Percentiles rank a stretch among this genome's conserved stretches.
Conservation (phyloP, 1,140 invertebrate genomes). For the Lerema accius region DNA sequence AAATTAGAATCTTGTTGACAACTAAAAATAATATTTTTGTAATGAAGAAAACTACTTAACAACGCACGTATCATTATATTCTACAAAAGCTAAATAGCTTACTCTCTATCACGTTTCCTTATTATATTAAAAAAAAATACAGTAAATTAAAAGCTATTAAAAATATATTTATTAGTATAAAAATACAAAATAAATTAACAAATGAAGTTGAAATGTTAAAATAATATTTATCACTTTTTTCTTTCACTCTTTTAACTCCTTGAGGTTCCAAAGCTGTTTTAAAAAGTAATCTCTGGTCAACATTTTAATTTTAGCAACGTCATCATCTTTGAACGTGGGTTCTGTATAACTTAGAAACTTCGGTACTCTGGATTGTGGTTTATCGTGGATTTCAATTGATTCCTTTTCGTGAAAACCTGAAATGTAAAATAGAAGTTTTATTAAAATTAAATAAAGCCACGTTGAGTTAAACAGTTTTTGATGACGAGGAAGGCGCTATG, state of each 20-base stretch:
- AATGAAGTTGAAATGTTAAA: slow-evolving; percentile 37
- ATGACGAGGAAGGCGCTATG: no score
- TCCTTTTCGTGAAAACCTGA: slow-evolving; percentile 2
- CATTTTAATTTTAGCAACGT: slow-evolving; percentile 23
- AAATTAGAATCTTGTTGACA: no score
- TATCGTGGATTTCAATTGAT: neutral
- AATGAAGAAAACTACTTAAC: no score
- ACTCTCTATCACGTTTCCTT: no score
- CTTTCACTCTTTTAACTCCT: slow-evolving; percentile 41
- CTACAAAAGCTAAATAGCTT: no score
- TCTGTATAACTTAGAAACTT: slow-evolving; percentile 36
- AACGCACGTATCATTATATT: no score
- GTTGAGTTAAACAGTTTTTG: no score
- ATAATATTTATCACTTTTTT: slow-evolving; percentile 26
- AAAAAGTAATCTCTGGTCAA: slow-evolving; percentile 42
- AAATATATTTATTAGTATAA: neutral
- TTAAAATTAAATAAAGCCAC: no score
- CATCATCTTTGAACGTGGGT: slow-evolving; percentile 44
- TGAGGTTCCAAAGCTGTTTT: slow-evolving; percentile 49
- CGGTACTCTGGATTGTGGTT: slow-evolving; percentile 3
- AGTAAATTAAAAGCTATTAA: no score
- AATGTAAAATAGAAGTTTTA: slow-evolving; percentile 12
- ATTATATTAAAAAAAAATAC: no score
- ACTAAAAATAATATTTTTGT: no score
- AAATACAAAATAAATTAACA: slow-evolving; percentile 17